phyloP scores from a whole-genome alignment of 2,888 invertebrate species.

The Microctonus aethiopoides region DNA sequence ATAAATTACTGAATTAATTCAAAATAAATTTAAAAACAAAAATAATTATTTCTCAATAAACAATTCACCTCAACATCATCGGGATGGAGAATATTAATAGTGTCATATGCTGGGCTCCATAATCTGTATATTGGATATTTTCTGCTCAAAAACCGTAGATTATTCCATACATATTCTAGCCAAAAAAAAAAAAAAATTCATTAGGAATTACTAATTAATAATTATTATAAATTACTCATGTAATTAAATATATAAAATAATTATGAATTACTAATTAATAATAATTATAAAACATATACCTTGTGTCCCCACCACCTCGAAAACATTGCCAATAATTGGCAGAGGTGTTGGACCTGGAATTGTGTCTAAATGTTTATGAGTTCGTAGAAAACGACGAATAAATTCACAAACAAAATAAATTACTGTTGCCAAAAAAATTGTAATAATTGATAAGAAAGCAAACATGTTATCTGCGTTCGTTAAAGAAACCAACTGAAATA shows the following conservation, averaged over 20 bases:
- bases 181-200: not conserved
- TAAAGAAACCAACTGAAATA: too few species aligned
- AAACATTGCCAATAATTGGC: conserved; percentile 48
- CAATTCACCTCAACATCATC: conserved; percentile 55
- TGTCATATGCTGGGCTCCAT: conserved; percentile 42
- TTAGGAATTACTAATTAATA: too few species aligned
- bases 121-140: conserved; percentile 52
- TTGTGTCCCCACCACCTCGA: conserved; percentile 29
- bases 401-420: conserved; percentile 27
- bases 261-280: too few species aligned
- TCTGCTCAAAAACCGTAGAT: conserved; percentile 35
- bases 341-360: conserved; percentile 59
- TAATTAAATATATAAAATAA: too few species aligned
- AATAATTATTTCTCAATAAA: not conserved
- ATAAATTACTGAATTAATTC: too few species aligned
- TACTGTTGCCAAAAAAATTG: conserved; percentile 13
- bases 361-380: conserved; percentile 49
- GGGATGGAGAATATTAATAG: conserved; percentile 52
- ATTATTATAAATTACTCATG: too few species aligned
- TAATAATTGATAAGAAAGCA: too few species aligned
- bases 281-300: too few species aligned
- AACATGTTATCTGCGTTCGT: too few species aligned
- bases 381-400: conserved; percentile 47
- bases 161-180: conserved; percentile 49
- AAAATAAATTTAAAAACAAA: too few species aligned